phyloP scores from a whole-genome alignment of 2,888 invertebrate species.

The Dasysyrphus albostriatus region DNA sequence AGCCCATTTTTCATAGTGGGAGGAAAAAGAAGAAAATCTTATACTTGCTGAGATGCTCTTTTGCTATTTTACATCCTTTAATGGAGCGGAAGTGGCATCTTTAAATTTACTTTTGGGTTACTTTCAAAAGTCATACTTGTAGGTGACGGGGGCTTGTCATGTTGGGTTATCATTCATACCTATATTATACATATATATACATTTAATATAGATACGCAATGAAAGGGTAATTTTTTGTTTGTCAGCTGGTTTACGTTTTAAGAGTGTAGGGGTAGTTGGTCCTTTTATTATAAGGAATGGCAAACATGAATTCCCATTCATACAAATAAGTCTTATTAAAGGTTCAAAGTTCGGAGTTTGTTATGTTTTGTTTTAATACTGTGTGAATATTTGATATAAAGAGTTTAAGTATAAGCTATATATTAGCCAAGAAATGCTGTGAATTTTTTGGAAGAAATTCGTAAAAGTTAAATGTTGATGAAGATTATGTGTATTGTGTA shows the following conservation, averaged over 20 bases:
- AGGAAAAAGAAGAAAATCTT: neutral
- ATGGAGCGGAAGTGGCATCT: conserved; percentile 67
- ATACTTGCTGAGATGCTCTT: conserved; percentile 18
- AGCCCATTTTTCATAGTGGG: neutral
- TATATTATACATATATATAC: neutral
- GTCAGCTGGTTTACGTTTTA: neutral
- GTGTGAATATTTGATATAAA: no score
- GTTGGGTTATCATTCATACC: conserved; percentile 28
- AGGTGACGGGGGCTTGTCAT: conserved; percentile 26
- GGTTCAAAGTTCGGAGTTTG: neutral
- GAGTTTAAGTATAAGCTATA: no score
- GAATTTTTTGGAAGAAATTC: no score
- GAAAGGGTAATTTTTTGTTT: conserved; percentile 33
- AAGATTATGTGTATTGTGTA: no score
- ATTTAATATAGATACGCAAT: neutral
- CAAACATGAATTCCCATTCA: conserved; percentile 1
- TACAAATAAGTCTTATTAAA: neutral
- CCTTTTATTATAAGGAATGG: neutral
- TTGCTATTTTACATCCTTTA: conserved; percentile 53
- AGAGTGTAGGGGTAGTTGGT: neutral
- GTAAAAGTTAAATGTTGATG: no score
- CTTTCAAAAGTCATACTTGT: conserved; percentile 42
- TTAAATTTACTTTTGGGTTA: conserved; percentile 60
- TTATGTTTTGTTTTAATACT: no score
- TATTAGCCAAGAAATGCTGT: no score